Percentiles rank a stretch among this genome's conserved stretches.
Evolutionary conservation across 2,113 vertebrate genomes (phyloP).

Genomic region (Penelope pileata): DNA sequence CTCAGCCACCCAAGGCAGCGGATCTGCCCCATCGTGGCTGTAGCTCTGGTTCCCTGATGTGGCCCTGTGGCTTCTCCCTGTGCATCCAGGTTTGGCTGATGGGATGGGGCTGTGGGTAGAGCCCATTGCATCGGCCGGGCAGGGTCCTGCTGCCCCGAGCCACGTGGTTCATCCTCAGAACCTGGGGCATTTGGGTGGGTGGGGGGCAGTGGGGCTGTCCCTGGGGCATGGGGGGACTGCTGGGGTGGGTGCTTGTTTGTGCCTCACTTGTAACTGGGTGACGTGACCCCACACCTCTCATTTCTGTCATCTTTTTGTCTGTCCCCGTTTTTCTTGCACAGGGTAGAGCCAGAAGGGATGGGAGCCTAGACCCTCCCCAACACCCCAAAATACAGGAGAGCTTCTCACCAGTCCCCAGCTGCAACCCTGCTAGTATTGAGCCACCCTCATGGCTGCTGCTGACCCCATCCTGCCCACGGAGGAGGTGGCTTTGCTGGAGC

Average conservation of each 20-base stretch:
- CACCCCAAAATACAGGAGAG: background rate
- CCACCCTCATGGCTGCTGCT: background rate
- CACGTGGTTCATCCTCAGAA: rapidly evolving
- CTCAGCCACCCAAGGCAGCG: background rate
- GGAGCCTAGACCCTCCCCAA: background rate
- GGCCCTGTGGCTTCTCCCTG: background rate
- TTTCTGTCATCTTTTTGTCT: background rate
- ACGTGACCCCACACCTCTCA: rapidly evolving
- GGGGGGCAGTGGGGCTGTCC: background rate
- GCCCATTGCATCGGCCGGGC: rapidly evolving
- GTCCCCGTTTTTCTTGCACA: background rate
- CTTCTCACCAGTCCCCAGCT: background rate
- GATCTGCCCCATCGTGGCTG: background rate
- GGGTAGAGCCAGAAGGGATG: background rate
- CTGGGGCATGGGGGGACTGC: rapidly evolving
- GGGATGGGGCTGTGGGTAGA: no score
- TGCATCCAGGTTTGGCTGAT: background rate
- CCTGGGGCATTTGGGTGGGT: rapidly evolving
- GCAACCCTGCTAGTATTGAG: rapidly evolving
- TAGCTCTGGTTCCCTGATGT: rapidly evolving
- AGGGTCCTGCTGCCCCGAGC: rapidly evolving
- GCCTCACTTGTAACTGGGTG: background rate
- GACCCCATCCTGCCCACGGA: background rate
- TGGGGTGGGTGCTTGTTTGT: background rate
- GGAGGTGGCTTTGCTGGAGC: constrained; percentile 34